Conservation (phyloP, 1,140 invertebrate genomes). For the Drosophila takahashii region DNA sequence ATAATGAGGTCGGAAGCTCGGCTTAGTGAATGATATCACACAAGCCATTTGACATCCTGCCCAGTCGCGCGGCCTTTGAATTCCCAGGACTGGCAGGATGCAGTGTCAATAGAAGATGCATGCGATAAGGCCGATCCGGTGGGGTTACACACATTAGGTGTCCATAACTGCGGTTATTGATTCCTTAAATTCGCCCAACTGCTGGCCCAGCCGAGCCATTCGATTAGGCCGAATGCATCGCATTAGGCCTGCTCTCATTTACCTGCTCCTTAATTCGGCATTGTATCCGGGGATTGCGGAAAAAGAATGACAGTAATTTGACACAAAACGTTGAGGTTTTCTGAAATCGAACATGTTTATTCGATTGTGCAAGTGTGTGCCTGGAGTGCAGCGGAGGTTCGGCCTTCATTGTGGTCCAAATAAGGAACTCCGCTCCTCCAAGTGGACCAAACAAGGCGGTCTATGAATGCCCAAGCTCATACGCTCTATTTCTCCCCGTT, state of each 20-base stretch:
- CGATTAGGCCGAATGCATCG: conserved; percentile 22
- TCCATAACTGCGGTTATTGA: conserved; percentile 61
- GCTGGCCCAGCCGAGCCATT: conserved; percentile 3
- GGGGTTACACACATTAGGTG: conserved; percentile 51
- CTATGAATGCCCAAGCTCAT: conserved; percentile 28
- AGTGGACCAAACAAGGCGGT: conserved; percentile 39
- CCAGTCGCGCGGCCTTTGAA: conserved; percentile 61
- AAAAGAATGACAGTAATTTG: conserved; percentile 74
- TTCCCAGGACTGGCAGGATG: conserved; percentile 71
- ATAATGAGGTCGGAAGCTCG: conserved; percentile 42
- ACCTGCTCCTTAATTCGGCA: conserved; percentile 47
- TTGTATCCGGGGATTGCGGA: conserved; percentile 46
- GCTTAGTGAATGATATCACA: conserved; percentile 72
- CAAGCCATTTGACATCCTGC: conserved; percentile 78
- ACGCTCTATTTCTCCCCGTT: conserved; percentile 32
- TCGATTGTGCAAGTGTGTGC: conserved; percentile 43
- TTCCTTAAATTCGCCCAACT: conserved; percentile 43
- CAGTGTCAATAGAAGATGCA: conserved; percentile 55
- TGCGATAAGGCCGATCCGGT: conserved; percentile 57
- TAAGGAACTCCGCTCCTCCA: conserved; percentile 43
- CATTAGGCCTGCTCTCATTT: conserved; percentile 25
- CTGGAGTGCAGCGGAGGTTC: conserved; percentile 4
- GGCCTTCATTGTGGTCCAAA: conserved; percentile 61
- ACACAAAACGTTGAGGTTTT: conserved; percentile 65
- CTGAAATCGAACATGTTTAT: conserved; percentile 70